Conservation (phyloP, 2,797 vertebrate species). For the Anabacerthia variegaticeps region DNA sequence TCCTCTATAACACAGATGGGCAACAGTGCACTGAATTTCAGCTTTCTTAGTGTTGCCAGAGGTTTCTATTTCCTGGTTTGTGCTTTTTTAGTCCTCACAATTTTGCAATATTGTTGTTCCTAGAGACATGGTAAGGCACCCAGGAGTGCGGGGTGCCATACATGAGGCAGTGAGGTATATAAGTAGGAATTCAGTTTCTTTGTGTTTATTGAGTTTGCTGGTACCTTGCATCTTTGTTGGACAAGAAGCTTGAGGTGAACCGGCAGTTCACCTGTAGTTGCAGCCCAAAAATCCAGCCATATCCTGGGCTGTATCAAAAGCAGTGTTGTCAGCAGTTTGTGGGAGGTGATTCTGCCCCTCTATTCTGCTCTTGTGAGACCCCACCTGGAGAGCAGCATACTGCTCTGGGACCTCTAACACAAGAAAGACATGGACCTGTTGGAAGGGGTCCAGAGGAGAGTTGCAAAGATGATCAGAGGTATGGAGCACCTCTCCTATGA, state of each 20-base stretch:
- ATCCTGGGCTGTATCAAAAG: background rate
- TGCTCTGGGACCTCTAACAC: background rate
- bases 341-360: background rate
- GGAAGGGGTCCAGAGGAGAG: background rate
- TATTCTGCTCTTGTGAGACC: background rate
- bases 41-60: background rate
- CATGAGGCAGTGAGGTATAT: accelerated
- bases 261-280: background rate
- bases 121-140: background rate
- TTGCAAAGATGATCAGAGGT: accelerated
- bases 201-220: background rate
- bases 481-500: background rate
- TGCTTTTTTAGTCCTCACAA: background rate
- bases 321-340: accelerated
- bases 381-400: background rate
- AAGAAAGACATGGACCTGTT: background rate
- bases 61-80: background rate
- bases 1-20: background rate
- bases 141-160: background rate
- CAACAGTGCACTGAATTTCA: background rate
- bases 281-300: background rate
- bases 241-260: background rate
- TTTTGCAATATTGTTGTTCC: background rate
- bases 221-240: too few relatives aligned
- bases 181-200: background rate